Evolutionary conservation across 2,888 invertebrate genomes (phyloP).

Genomic region (Agrochola lota): DNA sequence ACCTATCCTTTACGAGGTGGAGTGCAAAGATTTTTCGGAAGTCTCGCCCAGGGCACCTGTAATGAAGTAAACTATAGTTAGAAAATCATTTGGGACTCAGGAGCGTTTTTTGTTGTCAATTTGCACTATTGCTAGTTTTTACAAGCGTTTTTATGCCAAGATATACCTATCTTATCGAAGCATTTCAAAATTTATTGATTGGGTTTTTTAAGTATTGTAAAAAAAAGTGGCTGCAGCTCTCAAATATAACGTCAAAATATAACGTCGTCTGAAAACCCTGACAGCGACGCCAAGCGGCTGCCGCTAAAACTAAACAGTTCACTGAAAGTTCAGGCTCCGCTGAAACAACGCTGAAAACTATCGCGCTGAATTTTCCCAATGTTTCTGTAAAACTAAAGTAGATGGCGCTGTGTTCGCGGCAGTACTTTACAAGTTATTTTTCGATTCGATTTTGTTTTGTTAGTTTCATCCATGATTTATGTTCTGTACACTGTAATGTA

Average conservation of each 20-base stretch:
- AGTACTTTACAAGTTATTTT: constrained; percentile 13
- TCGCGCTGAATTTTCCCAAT: constrained; percentile 21
- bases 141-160: not conserved
- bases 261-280: not conserved
- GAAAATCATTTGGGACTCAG: too few relatives aligned
- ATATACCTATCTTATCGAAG: not conserved
- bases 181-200: not conserved
- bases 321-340: constrained; percentile 41
- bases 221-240: not conserved
- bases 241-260: not conserved
- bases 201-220: not conserved
- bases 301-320: constrained; percentile 37
- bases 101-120: not conserved
- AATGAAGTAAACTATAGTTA: not conserved
- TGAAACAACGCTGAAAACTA: constrained; percentile 33
- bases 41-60: too few relatives aligned
- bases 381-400: constrained; percentile 52
- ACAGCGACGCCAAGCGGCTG: constrained; percentile 64
- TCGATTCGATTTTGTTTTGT: constrained; percentile 1
- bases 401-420: constrained; percentile 63
- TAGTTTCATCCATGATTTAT: not conserved
- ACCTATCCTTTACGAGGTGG: too few relatives aligned
- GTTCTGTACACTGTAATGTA: not conserved
- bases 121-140: not conserved
- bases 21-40: too few relatives aligned